A percentile compares a stretch with the other conserved stretches of the same genome.
These are phyloP conservation scores for Seira sanloemensis DNA, from an alignment of 2,888 invertebrate species.

Conservation along the genomic window DNA sequence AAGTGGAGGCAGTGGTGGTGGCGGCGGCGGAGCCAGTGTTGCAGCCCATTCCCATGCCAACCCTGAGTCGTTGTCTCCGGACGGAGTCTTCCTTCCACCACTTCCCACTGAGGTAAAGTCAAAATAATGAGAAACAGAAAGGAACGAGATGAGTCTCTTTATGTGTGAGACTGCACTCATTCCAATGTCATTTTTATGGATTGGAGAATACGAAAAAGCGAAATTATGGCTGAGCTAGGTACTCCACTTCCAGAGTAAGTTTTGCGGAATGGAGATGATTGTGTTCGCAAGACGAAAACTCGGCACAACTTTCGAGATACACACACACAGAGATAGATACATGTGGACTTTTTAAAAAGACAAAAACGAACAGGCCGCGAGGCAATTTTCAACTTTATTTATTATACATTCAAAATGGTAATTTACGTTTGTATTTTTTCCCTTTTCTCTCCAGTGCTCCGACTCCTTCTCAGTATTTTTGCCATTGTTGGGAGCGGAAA, in stretches of 20 bases:
- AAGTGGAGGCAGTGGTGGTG: conserved; percentile 31
- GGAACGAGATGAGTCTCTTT: background rate
- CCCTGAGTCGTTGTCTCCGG: conserved; percentile 71
- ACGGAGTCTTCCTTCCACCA: conserved; percentile 71
- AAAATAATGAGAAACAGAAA: conserved; percentile 3
- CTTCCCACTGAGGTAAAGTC: conserved; percentile 70
- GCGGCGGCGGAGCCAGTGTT: conserved; percentile 35
- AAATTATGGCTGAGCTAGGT: too few species aligned
- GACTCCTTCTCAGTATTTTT: too few species aligned
- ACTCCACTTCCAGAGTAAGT: too few species aligned
- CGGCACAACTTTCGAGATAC: too few species aligned
- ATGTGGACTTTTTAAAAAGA: too few species aligned
- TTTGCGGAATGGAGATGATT: too few species aligned
- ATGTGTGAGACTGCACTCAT: too few species aligned
- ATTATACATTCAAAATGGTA: conserved; percentile 33
- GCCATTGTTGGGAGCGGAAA: too few species aligned
- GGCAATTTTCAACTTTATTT: conserved; percentile 23
- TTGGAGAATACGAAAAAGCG: background rate
- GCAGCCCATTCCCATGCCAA: conserved; percentile 56
- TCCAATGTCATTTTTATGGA: background rate
- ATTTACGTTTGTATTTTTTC: conserved; percentile 18
- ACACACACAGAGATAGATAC: too few species aligned
- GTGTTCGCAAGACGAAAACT: too few species aligned
- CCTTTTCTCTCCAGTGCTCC: background rate
- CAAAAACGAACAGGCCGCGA: background rate